A percentile compares a stretch with the other conserved stretches of the same genome.
Evolutionary conservation across 1,140 invertebrate genomes (phyloP).

Genomic region (Drosophila nannoptera): DNA sequence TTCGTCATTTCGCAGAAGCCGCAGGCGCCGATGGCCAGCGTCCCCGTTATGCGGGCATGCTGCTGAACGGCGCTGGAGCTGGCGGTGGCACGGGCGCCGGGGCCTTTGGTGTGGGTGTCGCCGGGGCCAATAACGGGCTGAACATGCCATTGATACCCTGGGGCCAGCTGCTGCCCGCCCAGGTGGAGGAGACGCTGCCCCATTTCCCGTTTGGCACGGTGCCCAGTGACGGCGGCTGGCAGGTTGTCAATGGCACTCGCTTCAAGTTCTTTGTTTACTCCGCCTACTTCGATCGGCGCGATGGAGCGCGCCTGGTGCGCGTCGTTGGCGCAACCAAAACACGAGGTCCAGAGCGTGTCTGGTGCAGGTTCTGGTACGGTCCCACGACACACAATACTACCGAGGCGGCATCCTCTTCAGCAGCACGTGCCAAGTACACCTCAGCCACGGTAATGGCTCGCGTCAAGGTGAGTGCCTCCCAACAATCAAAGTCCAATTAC

Average conservation of each 20-base stretch:
- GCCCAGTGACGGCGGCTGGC: slow-evolving; percentile 81
- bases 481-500: not conserved
- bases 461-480: slow-evolving; percentile 83
- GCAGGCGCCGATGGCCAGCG: slow-evolving; percentile 68
- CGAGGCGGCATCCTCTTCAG: slow-evolving; percentile 43
- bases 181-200: slow-evolving; percentile 80
- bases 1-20: slow-evolving; percentile 59
- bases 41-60: slow-evolving; percentile 67
- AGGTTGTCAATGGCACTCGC: slow-evolving; percentile 83
- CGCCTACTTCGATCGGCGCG: slow-evolving; percentile 89
- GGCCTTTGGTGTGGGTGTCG: slow-evolving; percentile 41
- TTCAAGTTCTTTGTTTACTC: slow-evolving; percentile 96
- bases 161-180: slow-evolving; percentile 70
- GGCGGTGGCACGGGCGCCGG: slow-evolving; percentile 28
- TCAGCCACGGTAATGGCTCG: slow-evolving; percentile 87
- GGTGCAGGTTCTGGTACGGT: slow-evolving; percentile 91
- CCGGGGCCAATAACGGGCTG: slow-evolving; percentile 27
- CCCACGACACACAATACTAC: slow-evolving; percentile 55
- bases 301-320: slow-evolving; percentile 85
- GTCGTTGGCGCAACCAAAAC: slow-evolving; percentile 94
- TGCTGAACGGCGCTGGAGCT: slow-evolving; percentile 57
- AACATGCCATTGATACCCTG: slow-evolving; percentile 75
- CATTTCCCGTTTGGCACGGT: slow-evolving; percentile 79
- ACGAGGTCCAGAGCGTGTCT: slow-evolving; percentile 88
- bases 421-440: slow-evolving; percentile 74